Evolutionary conservation across 2,113 vertebrate genomes (phyloP), one percentile per base, ranked within the genome.

Genomic region (Pungitius pungitius): DNA sequence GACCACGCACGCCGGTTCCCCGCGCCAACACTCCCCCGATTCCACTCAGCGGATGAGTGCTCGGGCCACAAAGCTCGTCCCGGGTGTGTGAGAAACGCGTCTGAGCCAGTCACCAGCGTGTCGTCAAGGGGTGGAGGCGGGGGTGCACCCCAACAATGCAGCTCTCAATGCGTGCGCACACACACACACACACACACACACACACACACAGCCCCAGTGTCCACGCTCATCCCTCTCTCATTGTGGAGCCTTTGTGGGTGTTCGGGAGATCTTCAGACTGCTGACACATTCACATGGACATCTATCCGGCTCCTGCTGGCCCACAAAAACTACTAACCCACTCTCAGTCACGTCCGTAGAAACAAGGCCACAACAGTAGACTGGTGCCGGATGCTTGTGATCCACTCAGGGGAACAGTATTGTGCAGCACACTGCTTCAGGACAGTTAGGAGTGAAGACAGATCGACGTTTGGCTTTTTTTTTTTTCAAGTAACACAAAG

Each of bases 141-240:
- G 85, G 87, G 80, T 85, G 89, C 76, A 81, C 47, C 86, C 73
- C 91, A 92, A 93, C 93, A 94, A 93, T 92, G 90, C 85, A 82
- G 90, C 92, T 91, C 92, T 93, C 76, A 93, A 87, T 82, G 90
- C 35, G 60, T 81, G 37, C 90, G 83, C 86, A 90, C 86, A 90
- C 85, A 84, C 82, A 40, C 90, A 85, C 86, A 90, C 86, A 90
- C 85, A 85, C 82, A 40, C 86, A 90, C 85, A 85, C 33, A 35
- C 82, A 40, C 88, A 85, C 86, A 90, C 86, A 90, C 85, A 83
- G 81, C 80, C 88, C 82, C 90, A 91, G 89, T 92, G 92, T 92
- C 88, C 59, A 42, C 78, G 64, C 90, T 92, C 91, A 89, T 92
- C 87, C 91, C 87, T 92, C 91, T 90, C 87, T 88, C 90, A 90